phyloP scores from a whole-genome alignment of 2,888 invertebrate genomes.

The Hypomecis atomaria region DNA sequence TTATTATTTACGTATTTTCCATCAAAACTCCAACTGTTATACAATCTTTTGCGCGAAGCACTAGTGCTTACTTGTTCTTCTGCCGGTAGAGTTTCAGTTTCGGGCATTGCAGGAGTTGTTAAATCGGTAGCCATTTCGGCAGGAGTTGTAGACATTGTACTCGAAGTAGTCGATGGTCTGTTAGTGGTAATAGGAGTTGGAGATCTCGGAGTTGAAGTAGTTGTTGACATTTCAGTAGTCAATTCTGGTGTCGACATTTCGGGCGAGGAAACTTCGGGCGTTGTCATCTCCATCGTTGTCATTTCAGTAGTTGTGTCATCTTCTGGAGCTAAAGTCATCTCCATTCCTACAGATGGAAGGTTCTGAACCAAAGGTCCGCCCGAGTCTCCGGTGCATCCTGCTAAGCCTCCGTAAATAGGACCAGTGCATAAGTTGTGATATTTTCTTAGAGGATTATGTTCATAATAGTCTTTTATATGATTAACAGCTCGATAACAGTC shows the following conservation, averaged over 20 bases:
- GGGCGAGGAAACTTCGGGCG: background rate
- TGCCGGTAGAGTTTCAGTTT: no score
- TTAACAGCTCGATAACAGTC: slow-evolving; percentile 74
- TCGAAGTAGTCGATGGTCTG: slow-evolving; percentile 5
- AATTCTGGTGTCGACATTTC: background rate
- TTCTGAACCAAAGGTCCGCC: slow-evolving; percentile 80
- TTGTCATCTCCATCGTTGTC: background rate
- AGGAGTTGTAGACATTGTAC: background rate
- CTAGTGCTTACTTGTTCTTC: background rate
- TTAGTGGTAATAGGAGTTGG: slow-evolving; percentile 8
- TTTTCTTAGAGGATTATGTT: slow-evolving; percentile 70
- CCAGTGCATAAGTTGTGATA: slow-evolving; percentile 83
- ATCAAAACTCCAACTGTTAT: background rate
- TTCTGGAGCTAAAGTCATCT: slow-evolving; percentile 5
- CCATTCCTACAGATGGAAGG: slow-evolving; percentile 32
- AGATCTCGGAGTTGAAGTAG: background rate
- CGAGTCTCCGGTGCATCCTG: slow-evolving; percentile 84
- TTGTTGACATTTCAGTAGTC: slow-evolving; percentile 11
- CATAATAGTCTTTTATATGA: slow-evolving; percentile 59
- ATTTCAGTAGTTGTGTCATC: slow-evolving; percentile 7
- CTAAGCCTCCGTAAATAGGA: slow-evolving; percentile 73
- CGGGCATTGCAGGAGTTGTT: background rate
- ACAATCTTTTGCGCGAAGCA: background rate
- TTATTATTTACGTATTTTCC: background rate
- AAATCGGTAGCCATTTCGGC: background rate